A percentile compares a stretch with the other conserved stretches of the same genome.
Evolutionary conservation across 1,140 invertebrate species (phyloP).

Genomic region (Subanguina moxae): DNA sequence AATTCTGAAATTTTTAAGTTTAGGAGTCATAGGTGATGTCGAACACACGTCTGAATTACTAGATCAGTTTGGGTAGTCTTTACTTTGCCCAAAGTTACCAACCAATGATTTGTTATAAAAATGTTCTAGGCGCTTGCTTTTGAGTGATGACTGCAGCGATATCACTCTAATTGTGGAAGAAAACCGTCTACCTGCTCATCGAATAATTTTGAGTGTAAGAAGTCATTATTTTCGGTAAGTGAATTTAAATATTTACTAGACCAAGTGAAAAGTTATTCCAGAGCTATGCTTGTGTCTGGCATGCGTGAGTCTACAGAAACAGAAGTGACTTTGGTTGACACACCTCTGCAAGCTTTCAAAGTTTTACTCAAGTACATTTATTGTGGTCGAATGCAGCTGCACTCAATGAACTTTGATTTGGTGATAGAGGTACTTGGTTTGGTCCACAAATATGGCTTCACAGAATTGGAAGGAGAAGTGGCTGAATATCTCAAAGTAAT

Average conservation of each 20-base stretch:
- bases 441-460: constrained; percentile 90
- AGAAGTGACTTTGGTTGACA: constrained; percentile 79
- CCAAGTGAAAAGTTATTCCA: constrained; percentile 43
- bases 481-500: constrained; percentile 81
- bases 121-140: constrained; percentile 65
- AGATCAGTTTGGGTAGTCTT: constrained; percentile 61
- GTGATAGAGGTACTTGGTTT: constrained; percentile 80
- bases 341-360: constrained; percentile 82
- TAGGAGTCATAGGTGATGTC: constrained; percentile 11
- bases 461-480: constrained; percentile 80
- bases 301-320: constrained; percentile 76
- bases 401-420: constrained; percentile 74
- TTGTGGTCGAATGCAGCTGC: constrained; percentile 79
- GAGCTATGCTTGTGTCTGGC: constrained; percentile 81
- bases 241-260: too few species aligned
- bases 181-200: constrained; percentile 76
- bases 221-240: constrained; percentile 83
- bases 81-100: neutral
- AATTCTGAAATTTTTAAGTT: neutral
- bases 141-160: constrained; percentile 84
- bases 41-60: constrained; percentile 63
- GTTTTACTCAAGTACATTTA: constrained; percentile 89
- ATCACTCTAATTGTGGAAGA: constrained; percentile 81
- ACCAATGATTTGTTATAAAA: neutral
- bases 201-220: constrained; percentile 81